Base-by-base conservation (phyloP, 1,140 invertebrate species). In the Euwallacea fornicatus region DNA sequence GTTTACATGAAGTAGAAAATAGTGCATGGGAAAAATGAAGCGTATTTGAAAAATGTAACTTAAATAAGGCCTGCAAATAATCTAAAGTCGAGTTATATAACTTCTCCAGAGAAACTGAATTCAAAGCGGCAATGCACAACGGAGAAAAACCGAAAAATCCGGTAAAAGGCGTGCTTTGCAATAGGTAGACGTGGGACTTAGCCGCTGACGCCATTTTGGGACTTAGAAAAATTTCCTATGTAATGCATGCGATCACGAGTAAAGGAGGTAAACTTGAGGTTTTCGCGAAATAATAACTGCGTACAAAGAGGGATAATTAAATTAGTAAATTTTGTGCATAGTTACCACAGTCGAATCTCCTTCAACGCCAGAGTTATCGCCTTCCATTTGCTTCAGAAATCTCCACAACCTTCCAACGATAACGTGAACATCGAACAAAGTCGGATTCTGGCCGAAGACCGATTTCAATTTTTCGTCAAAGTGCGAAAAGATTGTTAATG, bases 121-220 rank as follows among this genome's bases (percentile, higher is more conserved):
- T 33, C 1, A 33, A 33, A 33, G 21, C 21, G 21, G 21, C 21
- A 33, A 33, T 33, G 21, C 21, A 33, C 21, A 33, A 33, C 21
- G 21, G 21, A 42, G 33, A 41, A 61, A 63, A 70, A 69, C 53
- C 54, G 50, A 46, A 62, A 66, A 72, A 74, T 53, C 47, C 50
- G 11, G 7, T 9, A 74, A 71, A 67, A 69, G 54, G 66, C 66
- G 72, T 73, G 71, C 61, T 73, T 60, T 64, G 55, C 46, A 44
- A 66, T 54, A 33, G 54, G 66, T 56, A 72, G 75, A 81, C 78
- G 80, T 81, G 79, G 86, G 85, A 88, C 86, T 88, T 88, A 86
- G 85, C 85, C 85, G 84, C 85, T 87, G 90, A 89, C 90, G 90
- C 89, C 90, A 91, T 91, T 89, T 91, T 91, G 87, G 88, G 89